phyloP scores from a whole-genome alignment of 2,888 invertebrate genomes.

The Caenorhabditis drosophilae region DNA sequence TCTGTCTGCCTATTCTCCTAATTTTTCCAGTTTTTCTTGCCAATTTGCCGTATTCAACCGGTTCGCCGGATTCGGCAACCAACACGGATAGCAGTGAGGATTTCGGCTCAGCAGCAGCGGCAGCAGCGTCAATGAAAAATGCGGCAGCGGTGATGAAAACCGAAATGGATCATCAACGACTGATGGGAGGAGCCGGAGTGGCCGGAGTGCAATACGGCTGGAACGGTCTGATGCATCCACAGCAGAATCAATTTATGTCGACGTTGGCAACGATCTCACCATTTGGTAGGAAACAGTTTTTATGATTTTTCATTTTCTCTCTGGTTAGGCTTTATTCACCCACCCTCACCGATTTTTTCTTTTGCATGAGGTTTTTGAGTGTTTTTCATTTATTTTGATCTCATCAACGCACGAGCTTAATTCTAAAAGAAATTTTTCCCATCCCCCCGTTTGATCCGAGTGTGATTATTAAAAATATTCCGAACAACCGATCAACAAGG shows the following conservation, averaged over 20 bases:
- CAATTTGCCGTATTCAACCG: constrained; percentile 16
- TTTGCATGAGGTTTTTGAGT: no score
- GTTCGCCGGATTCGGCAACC: constrained; percentile 26
- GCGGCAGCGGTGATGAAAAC: no score
- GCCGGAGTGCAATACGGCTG: no score
- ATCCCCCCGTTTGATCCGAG: no score
- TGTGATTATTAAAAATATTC: no score
- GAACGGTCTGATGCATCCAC: not conserved
- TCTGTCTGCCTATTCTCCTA: constrained; percentile 6
- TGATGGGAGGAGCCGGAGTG: not conserved
- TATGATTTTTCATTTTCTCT: constrained; percentile 8
- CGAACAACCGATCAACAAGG: no score
- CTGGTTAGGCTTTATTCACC: not conserved
- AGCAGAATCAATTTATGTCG: not conserved
- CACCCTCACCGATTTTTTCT: no score
- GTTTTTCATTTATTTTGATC: no score
- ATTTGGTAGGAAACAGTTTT: constrained; percentile 12
- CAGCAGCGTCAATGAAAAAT: no score
- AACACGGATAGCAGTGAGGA: constrained; percentile 10
- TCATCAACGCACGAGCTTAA: no score
- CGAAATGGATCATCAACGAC: not conserved
- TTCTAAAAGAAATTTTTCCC: no score
- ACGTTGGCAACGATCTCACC: constrained; percentile 2
- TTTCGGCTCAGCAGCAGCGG: no score
- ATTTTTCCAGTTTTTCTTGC: constrained; percentile 13